Evolutionary conservation across 2,888 invertebrate genomes (phyloP), one percentile per base, ranked within the genome.

Genomic region (Nemotelus pantherinus): DNA sequence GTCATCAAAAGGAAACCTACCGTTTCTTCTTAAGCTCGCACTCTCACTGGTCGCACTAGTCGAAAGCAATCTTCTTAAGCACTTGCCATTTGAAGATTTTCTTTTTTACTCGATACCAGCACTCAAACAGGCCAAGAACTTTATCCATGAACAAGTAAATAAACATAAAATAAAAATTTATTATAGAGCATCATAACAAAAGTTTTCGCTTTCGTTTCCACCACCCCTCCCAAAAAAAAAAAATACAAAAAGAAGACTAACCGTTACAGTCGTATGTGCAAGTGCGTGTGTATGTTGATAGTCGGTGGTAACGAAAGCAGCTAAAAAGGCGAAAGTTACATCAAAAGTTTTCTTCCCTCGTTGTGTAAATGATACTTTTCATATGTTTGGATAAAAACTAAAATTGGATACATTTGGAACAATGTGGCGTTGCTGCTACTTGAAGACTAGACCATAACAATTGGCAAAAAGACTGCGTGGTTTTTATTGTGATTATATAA

Each of bases 121-220:
- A 3, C 41, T 39, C 44, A 60, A 74, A 47, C 48, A 50, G 63
- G 43, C 47, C 10, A 72, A 45, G 45, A 74, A 74, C 74, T 74
- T 74, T 74, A 74, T 74, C 74, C 74, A 74, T 74, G 74, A 60
- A 74, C 74, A 74, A 74, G 74, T 74, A 74, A 74, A 74, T 74
- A 74, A 74, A 74, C 74, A 74, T 74, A 74, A 74, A 74, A 74
- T 74, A 74, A 74, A 74, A 74, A 74, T 74, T 74, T 74, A 74
- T 74, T 74, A 44, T 39, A 50, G 63, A 60, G 60, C 63, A 60
- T 74, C 74, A 74, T 60, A 74, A 74, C 63, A 63, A 74, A 74
- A 74, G 74, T 74, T 74, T 70, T 53, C 53, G n/a, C 25, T 70
- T 70, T 70, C 67, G 67, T 67, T 67, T 72, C 58, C 74, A 25